Evolutionary conservation across 2,113 vertebrate species (phyloP).

Genomic region (Narcine bancroftii): DNA sequence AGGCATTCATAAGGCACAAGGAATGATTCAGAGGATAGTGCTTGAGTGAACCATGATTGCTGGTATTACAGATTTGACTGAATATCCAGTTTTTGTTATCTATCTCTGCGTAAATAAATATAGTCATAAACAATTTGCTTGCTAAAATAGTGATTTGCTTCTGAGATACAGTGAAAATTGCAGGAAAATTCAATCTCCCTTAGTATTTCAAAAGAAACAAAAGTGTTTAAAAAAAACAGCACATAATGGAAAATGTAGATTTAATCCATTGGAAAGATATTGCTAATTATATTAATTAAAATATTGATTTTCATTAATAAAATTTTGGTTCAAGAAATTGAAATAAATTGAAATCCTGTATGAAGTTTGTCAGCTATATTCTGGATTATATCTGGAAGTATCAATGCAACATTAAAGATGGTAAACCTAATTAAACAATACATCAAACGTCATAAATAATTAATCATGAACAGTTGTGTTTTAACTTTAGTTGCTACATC

Average conservation of each 20-base stretch:
- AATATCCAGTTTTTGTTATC: too few species aligned
- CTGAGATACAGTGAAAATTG: background rate
- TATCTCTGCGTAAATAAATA: too few species aligned
- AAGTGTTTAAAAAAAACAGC: too few species aligned
- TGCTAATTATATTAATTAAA: too few species aligned
- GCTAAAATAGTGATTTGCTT: background rate
- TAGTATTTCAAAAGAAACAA: background rate
- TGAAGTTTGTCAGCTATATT: background rate
- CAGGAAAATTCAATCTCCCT: background rate
- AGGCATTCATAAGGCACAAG: too few species aligned
- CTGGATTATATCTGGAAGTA: background rate
- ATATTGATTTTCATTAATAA: too few species aligned
- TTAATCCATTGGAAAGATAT: too few species aligned
- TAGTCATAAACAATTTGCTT: background rate
- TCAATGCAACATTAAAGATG: background rate
- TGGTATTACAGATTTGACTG: too few species aligned
- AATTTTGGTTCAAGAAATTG: background rate
- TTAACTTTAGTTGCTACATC: background rate
- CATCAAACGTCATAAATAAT: too few species aligned
- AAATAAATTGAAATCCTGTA: background rate
- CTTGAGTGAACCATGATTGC: too few species aligned
- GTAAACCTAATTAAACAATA: slow-evolving; percentile 14
- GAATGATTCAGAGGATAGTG: too few species aligned
- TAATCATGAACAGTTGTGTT: background rate
- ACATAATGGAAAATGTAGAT: too few species aligned